Evolutionary conservation across 2,113 vertebrate genomes (phyloP).

Genomic region (Bombycilla garrulus): DNA sequence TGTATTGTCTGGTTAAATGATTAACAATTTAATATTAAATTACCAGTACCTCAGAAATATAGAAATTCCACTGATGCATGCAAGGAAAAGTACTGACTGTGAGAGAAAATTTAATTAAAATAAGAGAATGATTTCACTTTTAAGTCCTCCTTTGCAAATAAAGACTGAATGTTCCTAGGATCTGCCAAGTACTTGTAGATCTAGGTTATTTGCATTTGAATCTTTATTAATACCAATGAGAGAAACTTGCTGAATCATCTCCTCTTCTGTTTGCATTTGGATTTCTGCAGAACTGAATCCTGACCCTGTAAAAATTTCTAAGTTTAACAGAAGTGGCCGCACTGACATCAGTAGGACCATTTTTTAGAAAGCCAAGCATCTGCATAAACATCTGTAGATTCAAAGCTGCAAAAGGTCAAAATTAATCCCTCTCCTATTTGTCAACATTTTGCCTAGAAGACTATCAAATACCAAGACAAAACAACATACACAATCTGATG

Average conservation of each 20-base stretch:
- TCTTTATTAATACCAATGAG: neutral
- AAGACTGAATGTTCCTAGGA: neutral
- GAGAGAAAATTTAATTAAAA: neutral
- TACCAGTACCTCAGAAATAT: neutral
- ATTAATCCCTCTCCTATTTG: neutral
- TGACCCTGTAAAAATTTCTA: neutral
- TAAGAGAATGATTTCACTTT: neutral
- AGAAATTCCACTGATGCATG: neutral
- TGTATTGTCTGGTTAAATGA: neutral
- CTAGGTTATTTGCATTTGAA: neutral
- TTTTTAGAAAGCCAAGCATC: neutral
- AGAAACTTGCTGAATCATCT: neutral
- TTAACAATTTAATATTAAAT: neutral
- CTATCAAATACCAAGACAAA: neutral
- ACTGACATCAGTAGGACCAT: neutral
- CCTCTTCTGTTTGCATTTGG: neutral
- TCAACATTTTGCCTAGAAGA: neutral
- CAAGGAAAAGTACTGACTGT: neutral
- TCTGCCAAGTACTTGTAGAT: neutral
- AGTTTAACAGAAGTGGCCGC: neutral
- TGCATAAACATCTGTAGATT: neutral
- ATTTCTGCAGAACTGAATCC: neutral
- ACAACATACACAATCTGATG: neutral
- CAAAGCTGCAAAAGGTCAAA: slow-evolving; percentile 10
- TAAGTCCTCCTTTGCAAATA: neutral